Base-by-base conservation (phyloP, 2,113 vertebrate genomes). In the Carassius carassius region DNA sequence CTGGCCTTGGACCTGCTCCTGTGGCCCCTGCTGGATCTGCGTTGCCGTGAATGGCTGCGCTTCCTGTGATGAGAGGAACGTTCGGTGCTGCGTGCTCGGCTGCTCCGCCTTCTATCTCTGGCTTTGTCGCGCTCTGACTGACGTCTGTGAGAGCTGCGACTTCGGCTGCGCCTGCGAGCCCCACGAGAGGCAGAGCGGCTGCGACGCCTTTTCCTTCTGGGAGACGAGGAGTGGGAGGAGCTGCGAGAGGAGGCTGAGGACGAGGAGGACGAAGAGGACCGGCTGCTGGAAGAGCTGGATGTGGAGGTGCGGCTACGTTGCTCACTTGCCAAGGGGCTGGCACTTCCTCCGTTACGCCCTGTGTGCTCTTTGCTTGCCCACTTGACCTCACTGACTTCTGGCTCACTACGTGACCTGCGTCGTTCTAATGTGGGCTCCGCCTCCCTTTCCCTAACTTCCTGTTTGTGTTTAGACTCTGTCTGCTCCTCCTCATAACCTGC, bases 211-310 rank as follows among this genome's bases (percentile, higher is more conserved):
- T 96, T 97, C 88, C 95, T 93, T 90, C 96, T 97, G 60, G 95
- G 97, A 62, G 96, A 97, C 65, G 97, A 98, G 13, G 90, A 91
- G 41, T 83, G 86, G 2, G 88, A 89, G 11, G 88, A 88, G 12
- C 83, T 89, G 12, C 96, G 97, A 84, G 97, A 97, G 82, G 96
- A 97, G 62, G 97, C 97, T 74, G 96, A 98, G 29, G 97, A 98
- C 8, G 93, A 95, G 56, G 97, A 97, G 89, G 97, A 97, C 17
- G 97, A 97, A 25, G 97, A 98, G 0, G 97, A 99, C 0, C 49
- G 56, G 70, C 70, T 86, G 67, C 85, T 86, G 44, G 96, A 97
- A 29, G 97, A 97, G 0, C 90, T 95, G 51, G 92, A 95, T 90
- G 95, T 97, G 63, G 96, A 94, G 4, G 96, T 96, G 19, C 82